These are phyloP conservation scores for Cordilura impudica DNA, from an alignment of 2,888 invertebrate species.

Conservation along the genomic window DNA sequence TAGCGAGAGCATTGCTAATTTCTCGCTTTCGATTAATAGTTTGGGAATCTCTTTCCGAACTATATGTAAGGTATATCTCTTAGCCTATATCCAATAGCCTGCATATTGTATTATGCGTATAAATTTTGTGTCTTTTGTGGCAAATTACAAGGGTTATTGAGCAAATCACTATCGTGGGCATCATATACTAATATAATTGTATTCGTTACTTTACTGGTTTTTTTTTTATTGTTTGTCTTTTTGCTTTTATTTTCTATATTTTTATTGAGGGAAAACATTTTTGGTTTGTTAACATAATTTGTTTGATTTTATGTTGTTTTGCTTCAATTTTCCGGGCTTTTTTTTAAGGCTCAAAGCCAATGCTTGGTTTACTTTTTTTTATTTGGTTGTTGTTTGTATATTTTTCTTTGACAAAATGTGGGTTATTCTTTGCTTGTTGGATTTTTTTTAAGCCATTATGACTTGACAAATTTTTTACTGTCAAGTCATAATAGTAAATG, in stretches of 20 bases:
- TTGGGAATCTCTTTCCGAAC: no score
- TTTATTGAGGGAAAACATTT: conserved; percentile 64
- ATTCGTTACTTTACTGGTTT: conserved; percentile 22
- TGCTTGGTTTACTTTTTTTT: not conserved
- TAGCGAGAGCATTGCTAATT: no score
- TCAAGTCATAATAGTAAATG: conserved; percentile 71
- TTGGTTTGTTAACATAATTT: conserved; percentile 74
- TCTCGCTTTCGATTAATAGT: no score
- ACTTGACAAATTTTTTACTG: conserved; percentile 66
- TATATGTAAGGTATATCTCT: conserved; percentile 64
- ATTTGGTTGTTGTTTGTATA: not conserved
- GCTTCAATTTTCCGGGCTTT: conserved; percentile 13
- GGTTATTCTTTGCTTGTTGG: not conserved
- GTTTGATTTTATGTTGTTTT: conserved; percentile 70
- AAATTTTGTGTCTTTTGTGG: conserved; percentile 62
- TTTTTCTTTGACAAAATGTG: conserved; percentile 2
- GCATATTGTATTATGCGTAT: conserved; percentile 52
- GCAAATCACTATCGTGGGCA: conserved; percentile 71
- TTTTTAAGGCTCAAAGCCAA: not conserved
- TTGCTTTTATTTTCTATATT: not conserved
- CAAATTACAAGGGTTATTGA: conserved; percentile 77
- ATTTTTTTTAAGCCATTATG: conserved; percentile 46
- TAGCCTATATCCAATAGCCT: no score
- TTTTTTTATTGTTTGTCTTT: conserved; percentile 15
- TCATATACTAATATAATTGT: conserved; percentile 30